A percentile compares a stretch with the other conserved stretches of the same genome.
These are phyloP conservation scores for Parus major DNA, from an alignment of 2,113 vertebrate species.

Conservation along the genomic window DNA sequence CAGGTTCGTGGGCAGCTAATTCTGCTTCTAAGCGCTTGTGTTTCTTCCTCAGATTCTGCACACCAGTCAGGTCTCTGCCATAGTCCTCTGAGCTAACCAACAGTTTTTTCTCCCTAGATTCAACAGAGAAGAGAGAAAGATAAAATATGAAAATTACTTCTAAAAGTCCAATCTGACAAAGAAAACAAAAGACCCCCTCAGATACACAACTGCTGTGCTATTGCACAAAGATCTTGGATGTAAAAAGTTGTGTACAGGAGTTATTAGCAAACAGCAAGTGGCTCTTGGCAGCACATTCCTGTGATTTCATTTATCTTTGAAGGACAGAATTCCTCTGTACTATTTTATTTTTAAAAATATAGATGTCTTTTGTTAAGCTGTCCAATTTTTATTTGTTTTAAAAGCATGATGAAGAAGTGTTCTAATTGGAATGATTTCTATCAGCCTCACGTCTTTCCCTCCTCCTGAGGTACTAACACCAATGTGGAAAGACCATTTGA, in stretches of 20 bases:
- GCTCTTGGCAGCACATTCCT: background rate
- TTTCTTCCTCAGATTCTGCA: slow-evolving; percentile 98
- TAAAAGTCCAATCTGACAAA: background rate
- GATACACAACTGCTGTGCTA: background rate
- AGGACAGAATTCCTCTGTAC: background rate
- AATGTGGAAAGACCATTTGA: background rate
- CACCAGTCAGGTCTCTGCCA: slow-evolving; percentile 94
- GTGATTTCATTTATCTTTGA: background rate
- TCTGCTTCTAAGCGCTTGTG: slow-evolving; percentile 97
- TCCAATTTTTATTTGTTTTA: background rate
- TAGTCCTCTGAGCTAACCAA: slow-evolving; percentile 98
- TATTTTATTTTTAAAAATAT: background rate
- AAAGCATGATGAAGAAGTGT: background rate
- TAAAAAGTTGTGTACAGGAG: background rate
- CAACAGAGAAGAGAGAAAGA: background rate
- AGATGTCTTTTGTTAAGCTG: background rate
- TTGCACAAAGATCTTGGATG: background rate
- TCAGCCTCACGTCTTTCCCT: background rate
- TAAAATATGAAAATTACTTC: background rate
- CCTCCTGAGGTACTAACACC: background rate
- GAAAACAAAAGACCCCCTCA: background rate
- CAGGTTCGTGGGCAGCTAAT: slow-evolving; percentile 92
- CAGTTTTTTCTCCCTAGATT: slow-evolving; percentile 91
- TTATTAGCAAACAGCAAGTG: background rate
- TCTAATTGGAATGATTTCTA: background rate